Evolutionary conservation across 2,888 invertebrate genomes (phyloP), one percentile per base, ranked within the genome.

Genomic region (Nephrotoma guestfalica): DNA sequence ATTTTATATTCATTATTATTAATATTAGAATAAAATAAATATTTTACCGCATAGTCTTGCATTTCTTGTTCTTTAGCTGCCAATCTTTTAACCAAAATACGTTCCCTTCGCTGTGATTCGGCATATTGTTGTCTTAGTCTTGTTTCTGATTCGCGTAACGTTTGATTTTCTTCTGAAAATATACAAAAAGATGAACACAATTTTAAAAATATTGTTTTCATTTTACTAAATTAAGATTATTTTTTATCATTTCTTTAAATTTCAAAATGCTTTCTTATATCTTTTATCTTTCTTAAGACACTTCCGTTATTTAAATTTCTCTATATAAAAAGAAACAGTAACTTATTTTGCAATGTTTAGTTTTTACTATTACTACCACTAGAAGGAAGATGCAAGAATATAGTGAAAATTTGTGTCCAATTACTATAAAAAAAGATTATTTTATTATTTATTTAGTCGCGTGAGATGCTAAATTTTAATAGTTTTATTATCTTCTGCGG

Each of bases 31-130:
- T 11, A 4, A 45, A 85, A 18, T 30, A 30, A 18, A 85, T 43
- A 18, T 43, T 43, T 43, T 94, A 98, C 98, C 93, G 96, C 95
- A 93, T 96, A 97, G 92, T 98, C 98, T 92, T 98, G 98, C 91
- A 98, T 95, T 93, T 99, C 98, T 92, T 98, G 98, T 91, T 99
- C 99, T 92, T 99, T 99, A 88, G 97, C 96, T 88, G 98, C 96
- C 88, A 99, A 94, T 90, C 98, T 94, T 90, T 98, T 95, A 89
- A 98, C 96, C 89, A 99, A 94, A 88, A 98, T 95, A 92, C 97
- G 97, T 92, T 99, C 98, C 89, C 97, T 94, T 89, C 97, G 95
- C 90, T 96, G 96, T 88, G 97, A 95, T 91, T 98, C 98, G 87
- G 94, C 93, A 90, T 96, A 95, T 91, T 97, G 97, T 89, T 95